A percentile compares a stretch with the other conserved stretches of the same genome.
Conservation (phyloP, 2,113 vertebrate genomes). For the Amia ocellicauda region DNA sequence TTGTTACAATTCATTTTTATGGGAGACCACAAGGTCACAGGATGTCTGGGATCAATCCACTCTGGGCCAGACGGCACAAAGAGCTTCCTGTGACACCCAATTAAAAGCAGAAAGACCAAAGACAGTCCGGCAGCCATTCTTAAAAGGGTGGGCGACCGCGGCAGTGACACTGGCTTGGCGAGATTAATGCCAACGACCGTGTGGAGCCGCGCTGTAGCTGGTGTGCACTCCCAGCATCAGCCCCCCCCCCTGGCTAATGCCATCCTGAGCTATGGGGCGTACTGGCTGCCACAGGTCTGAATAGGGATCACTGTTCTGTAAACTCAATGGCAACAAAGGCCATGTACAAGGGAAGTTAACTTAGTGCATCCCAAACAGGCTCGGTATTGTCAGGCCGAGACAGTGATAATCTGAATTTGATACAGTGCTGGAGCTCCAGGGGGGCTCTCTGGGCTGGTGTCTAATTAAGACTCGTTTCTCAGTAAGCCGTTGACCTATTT, state of each 20-base stretch:
- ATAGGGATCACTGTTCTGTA: neutral
- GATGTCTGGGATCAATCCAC: no score
- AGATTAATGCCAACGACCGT: neutral
- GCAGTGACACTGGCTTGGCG: no score
- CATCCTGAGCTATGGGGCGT: neutral
- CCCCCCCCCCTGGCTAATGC: neutral
- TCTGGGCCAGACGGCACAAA: no score
- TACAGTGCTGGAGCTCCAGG: neutral
- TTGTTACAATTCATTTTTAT: no score
- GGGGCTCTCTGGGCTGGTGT: neutral
- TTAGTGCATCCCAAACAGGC: constrained; percentile 4
- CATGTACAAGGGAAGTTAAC: neutral
- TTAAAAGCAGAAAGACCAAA: no score
- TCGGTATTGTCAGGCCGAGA: neutral
- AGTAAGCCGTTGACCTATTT: neutral
- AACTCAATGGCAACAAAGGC: neutral
- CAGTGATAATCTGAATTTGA: neutral
- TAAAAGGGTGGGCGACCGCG: no score
- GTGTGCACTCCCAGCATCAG: neutral
- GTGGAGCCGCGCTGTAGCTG: neutral
- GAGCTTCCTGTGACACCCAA: no score
- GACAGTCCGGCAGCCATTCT: no score
- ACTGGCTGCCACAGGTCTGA: neutral
- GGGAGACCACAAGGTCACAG: no score
- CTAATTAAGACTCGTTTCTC: neutral